phyloP scores from a whole-genome alignment of 2,113 vertebrate species.

The Leuciscus idus region DNA sequence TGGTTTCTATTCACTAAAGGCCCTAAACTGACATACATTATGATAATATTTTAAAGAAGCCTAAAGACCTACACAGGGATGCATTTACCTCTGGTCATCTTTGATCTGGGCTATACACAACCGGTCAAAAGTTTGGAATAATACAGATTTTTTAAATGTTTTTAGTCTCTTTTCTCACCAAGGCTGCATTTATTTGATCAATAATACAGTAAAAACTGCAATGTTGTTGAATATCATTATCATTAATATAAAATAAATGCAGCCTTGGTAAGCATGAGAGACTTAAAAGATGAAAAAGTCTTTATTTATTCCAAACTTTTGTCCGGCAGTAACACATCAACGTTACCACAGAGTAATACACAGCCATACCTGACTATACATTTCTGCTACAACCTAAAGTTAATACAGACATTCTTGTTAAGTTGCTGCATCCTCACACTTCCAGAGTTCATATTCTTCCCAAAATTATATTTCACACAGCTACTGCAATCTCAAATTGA shows the following conservation, averaged over 20 bases:
- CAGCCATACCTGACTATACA: constrained; percentile 2
- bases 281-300: background rate
- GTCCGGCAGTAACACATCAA: too few species aligned
- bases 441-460: background rate
- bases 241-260: background rate
- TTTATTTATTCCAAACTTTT: too few species aligned
- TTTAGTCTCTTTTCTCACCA: too few species aligned
- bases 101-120: background rate
- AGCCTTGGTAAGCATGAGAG: background rate
- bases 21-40: background rate
- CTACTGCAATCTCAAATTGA: background rate
- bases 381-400: background rate
- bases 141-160: too few species aligned
- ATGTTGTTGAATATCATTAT: background rate
- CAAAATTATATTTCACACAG: background rate
- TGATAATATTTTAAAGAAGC: background rate
- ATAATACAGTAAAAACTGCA: background rate
- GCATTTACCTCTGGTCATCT: background rate
- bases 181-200: background rate
- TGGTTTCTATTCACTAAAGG: background rate
- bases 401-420: background rate
- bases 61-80: background rate
- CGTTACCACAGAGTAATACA: background rate
- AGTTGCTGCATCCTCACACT: background rate
- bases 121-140: background rate